Evolutionary conservation across 2,113 vertebrate species (phyloP), one percentile per base, ranked within the genome.

Genomic region (Zosterops hypoxanthus): DNA sequence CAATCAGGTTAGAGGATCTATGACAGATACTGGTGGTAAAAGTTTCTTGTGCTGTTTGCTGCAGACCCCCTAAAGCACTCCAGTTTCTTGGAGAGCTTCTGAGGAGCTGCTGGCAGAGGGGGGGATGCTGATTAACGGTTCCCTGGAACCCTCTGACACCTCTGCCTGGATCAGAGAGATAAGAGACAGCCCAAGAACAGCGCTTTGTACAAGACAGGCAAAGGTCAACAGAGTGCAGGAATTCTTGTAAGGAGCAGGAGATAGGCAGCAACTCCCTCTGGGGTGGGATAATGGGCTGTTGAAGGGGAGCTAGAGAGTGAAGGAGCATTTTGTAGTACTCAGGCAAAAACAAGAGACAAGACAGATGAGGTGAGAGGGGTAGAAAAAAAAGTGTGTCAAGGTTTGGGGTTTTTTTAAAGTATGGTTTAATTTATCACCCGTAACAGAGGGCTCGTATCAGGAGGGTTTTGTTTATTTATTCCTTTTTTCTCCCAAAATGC

Each of bases 111-210:
- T 96, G 96, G 97, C 96, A 90, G 96, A 71, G 90, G n/a, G 42
- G 34, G 84, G 84, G 42, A 26, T 0, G 12, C 94, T 98, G 98
- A 98, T 98, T 93, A 97, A 98, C 98, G 94, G 91, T 70, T 97
- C 94, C 94, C 82, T 86, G 66, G 96, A 96, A 97, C 81, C 77
- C 94, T 94, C 96, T 96, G 97, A 98, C 98, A 98, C 98, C 95
- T 97, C 95, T 86, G 83, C 94, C 91, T 91, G 96, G 95, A 98
- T 97, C 87, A 94, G 76, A 96, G 95, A 98, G 97, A 97, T 97
- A 97, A 97, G 92, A 98, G 93, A 86, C 91, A 78, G 82, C 69
- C 87, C 42, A 83, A 94, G 92, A 93, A 77, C 84, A 65, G 65
- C 36, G 55, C 88, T 96, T 85, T 60, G 63, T 86, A 81, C 86